Evolutionary conservation across 2,113 vertebrate genomes (phyloP).

Genomic region (Onychorhynchus coronatus): DNA sequence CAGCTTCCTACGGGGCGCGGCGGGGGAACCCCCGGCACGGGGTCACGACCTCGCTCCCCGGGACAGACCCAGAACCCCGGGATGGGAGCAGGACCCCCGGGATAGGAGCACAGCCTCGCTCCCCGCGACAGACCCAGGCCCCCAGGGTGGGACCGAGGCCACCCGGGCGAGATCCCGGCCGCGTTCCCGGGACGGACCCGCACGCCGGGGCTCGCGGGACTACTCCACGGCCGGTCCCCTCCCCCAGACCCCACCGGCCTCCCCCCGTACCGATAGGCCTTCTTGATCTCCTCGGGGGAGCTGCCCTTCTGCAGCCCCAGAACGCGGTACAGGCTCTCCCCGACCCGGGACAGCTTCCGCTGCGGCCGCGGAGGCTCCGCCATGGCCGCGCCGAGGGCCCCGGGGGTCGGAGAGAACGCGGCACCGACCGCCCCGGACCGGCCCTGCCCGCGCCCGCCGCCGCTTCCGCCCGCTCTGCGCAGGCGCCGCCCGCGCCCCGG

Average conservation of each 20-base stretch:
- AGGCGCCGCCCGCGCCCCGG: not conserved
- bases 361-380: constrained; percentile 76
- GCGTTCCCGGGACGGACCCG: not conserved
- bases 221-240: not conserved
- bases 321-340: constrained; percentile 84
- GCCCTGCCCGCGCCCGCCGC: not conserved
- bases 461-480: not conserved
- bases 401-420: not conserved
- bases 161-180: not conserved
- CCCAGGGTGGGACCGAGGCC: not conserved
- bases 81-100: not conserved
- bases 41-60: not conserved
- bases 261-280: constrained; percentile 84
- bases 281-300: constrained; percentile 87
- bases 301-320: constrained; percentile 88
- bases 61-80: not conserved
- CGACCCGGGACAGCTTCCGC: constrained; percentile 84
- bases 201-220: accelerated
- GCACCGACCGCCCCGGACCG: not conserved
- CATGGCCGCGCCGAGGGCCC: not conserved
- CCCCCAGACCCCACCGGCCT: not conserved
- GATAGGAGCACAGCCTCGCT: not conserved
- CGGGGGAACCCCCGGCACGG: not conserved
- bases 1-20: constrained; percentile 76
- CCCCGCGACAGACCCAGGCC: too few relatives aligned